Percentiles rank a stretch among this genome's conserved stretches.
phyloP scores from a whole-genome alignment of 2,888 invertebrate species.

The Phyllotreta striolata region DNA sequence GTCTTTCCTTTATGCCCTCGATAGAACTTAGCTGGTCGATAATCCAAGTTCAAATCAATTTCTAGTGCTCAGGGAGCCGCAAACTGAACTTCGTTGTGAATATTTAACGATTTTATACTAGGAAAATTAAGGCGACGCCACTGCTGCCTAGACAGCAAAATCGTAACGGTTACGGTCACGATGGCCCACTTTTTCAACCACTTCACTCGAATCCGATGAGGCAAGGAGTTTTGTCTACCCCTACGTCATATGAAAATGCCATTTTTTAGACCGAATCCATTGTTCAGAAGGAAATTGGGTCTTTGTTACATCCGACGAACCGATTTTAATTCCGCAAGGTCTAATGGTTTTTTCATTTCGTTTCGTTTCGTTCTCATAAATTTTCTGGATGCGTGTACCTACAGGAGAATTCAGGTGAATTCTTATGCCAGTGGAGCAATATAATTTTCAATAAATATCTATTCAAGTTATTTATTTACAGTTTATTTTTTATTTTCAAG shows the following conservation, averaged over 20 bases:
- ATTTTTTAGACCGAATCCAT: conserved; percentile 19
- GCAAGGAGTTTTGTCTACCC: conserved; percentile 28
- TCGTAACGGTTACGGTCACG: conserved; percentile 23
- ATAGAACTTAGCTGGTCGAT: no score
- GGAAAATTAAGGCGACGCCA: background rate
- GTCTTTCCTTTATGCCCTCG: no score
- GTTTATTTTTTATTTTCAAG: no score
- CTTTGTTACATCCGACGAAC: conserved; percentile 3
- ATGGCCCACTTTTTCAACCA: conserved; percentile 18
- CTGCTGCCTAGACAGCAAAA: conserved; percentile 14
- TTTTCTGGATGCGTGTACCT: background rate
- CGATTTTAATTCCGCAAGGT: conserved; percentile 4
- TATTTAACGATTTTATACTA: no score
- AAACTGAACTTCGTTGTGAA: no score
- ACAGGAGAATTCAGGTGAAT: background rate
- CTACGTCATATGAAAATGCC: conserved; percentile 16
- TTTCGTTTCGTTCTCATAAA: background rate
- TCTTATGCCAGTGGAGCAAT: background rate
- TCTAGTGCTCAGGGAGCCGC: no score
- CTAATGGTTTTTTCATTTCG: background rate
- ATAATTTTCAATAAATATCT: no score
- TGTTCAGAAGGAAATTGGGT: conserved; percentile 12
- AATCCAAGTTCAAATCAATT: no score
- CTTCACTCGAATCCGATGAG: conserved; percentile 29
- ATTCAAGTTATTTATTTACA: no score